Evolutionary conservation across 2,888 invertebrate species (phyloP).

Genomic region (Lamellibrachia columna): DNA sequence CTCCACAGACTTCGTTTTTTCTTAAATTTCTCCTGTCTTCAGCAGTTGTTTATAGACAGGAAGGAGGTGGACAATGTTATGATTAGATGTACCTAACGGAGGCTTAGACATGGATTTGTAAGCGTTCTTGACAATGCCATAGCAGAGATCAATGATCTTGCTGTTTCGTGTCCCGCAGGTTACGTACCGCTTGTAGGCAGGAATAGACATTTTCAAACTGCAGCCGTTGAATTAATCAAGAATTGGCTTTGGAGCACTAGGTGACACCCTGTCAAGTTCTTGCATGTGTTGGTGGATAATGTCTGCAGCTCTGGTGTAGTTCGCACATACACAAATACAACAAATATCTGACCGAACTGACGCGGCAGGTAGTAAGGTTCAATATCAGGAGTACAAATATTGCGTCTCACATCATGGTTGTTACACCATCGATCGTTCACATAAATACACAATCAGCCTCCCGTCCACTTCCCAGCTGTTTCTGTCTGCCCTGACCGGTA

Average conservation of each 20-base stretch:
- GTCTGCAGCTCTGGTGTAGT: too few relatives aligned
- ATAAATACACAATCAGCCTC: too few relatives aligned
- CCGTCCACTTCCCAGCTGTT: too few relatives aligned
- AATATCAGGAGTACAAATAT: not conserved
- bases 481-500: not conserved
- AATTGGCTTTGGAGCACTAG: too few relatives aligned
- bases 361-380: not conserved
- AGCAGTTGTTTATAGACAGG: not conserved
- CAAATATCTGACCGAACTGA: not conserved
- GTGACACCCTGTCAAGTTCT: too few relatives aligned
- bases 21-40: not conserved
- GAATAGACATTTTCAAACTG: not conserved
- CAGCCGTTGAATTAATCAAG: too few relatives aligned
- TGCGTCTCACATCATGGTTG: not conserved
- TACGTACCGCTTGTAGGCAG: not conserved
- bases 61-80: too few relatives aligned
- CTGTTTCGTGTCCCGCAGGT: not conserved
- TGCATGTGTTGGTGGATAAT: too few relatives aligned
- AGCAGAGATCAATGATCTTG: not conserved
- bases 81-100: too few relatives aligned
- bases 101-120: too few relatives aligned
- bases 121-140: not conserved
- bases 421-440: not conserved
- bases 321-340: too few relatives aligned
- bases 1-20: not conserved